Evolutionary conservation across 1,140 invertebrate genomes (phyloP).

Genomic region (Ips typographus): DNA sequence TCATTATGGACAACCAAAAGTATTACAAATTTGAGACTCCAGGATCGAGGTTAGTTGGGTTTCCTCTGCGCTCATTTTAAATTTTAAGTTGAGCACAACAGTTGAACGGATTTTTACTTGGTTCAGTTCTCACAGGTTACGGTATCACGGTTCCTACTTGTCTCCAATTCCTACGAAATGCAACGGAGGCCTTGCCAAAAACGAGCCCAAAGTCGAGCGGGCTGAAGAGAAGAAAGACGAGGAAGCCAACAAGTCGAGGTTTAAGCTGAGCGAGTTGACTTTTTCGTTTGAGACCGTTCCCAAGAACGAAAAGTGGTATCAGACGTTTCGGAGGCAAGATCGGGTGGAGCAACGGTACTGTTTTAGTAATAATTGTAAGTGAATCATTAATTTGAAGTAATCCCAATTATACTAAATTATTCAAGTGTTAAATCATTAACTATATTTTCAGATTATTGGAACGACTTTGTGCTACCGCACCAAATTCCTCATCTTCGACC

Average conservation of each 20-base stretch:
- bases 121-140: slow-evolving; percentile 44
- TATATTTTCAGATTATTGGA: slow-evolving; percentile 42
- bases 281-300: slow-evolving; percentile 78
- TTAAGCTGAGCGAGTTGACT: slow-evolving; percentile 56
- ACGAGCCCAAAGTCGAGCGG: slow-evolving; percentile 20
- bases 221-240: slow-evolving; percentile 15
- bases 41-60: slow-evolving; percentile 53
- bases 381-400: background rate
- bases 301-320: slow-evolving; percentile 72
- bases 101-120: slow-evolving; percentile 13
- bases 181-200: slow-evolving; percentile 44
- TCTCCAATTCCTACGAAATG: slow-evolving; percentile 40
- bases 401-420: background rate
- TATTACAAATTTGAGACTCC: slow-evolving; percentile 66
- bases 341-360: slow-evolving; percentile 60
- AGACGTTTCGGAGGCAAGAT: slow-evolving; percentile 74
- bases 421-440: background rate
- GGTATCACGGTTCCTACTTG: slow-evolving; percentile 49
- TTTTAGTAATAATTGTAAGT: slow-evolving; percentile 53
- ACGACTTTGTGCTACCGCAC: slow-evolving; percentile 72
- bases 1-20: slow-evolving; percentile 62
- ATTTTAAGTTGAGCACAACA: background rate
- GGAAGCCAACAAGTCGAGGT: slow-evolving; percentile 21
- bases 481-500: slow-evolving; percentile 67
- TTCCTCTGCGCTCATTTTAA: background rate